Evolutionary conservation across 2,888 invertebrate species (phyloP), one percentile per base, ranked within the genome.

Genomic region (Orgyia antiqua): DNA sequence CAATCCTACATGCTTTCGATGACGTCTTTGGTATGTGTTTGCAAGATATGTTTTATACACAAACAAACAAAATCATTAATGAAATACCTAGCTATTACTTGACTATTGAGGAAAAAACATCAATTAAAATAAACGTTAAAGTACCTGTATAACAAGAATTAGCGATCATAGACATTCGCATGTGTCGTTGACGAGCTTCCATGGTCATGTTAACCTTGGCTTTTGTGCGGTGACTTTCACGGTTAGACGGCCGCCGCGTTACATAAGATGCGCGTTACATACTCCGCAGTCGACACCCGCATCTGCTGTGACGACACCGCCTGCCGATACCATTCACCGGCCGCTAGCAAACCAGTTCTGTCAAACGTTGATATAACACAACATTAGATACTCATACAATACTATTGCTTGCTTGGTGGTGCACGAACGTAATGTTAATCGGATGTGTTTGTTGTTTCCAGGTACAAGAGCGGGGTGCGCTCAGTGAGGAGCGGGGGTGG

Each of bases 391-490:
- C n/a, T n/a, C n/a, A n/a, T n/a, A n/a, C n/a, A n/a, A n/a, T n/a
- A n/a, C n/a, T n/a, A n/a, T n/a, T n/a, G n/a, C n/a, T n/a, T n/a
- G n/a, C n/a, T n/a, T n/a, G n/a, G n/a, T n/a, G n/a, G n/a, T n/a
- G n/a, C n/a, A n/a, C n/a, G n/a, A n/a, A n/a, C n/a, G n/a, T n/a
- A n/a, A n/a, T n/a, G n/a, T n/a, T n/a, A n/a, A n/a, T n/a, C n/a
- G 15, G 15, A 4, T 6, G 20, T 23, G 23, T 23, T 5, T 23
- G 3, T 23, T 32, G 3, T 33, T 17, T 43, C 2, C 87, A 91
- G 90, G 87, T 90, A 90, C 88, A 90, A 90, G 88, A 89, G 89
- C 88, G 89, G 89, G 78, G 87, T 88, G 87, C 89, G 89, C 84
- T 87, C 87, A 86, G 87, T 87, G 83, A 87, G 88, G 82, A 72